phyloP scores from a whole-genome alignment of 2,888 invertebrate species.

The Lapara coniferarum region DNA sequence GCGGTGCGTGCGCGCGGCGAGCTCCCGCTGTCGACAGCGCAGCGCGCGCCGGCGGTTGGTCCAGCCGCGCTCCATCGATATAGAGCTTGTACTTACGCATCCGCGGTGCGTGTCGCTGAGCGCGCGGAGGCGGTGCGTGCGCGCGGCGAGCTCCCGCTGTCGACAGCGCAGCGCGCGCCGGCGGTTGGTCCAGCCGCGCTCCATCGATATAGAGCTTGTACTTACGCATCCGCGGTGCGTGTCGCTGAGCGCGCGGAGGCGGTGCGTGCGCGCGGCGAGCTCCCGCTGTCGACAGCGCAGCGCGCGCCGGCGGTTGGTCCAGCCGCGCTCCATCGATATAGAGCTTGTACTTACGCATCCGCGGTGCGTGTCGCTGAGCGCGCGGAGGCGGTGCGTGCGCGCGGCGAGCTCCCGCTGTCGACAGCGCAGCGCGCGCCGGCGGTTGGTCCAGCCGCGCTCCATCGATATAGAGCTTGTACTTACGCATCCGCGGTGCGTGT shows the following conservation, averaged over 20 bases:
- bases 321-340: slow-evolving; percentile 85
- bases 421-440: slow-evolving; percentile 83
- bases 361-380: slow-evolving; percentile 77
- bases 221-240: slow-evolving; percentile 78
- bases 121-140: slow-evolving; percentile 71
- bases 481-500: slow-evolving; percentile 77
- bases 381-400: slow-evolving; percentile 70
- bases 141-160: slow-evolving; percentile 81
- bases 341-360: slow-evolving; percentile 75
- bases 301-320: slow-evolving; percentile 83
- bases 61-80: slow-evolving; percentile 85
- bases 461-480: no score
- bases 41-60: slow-evolving; percentile 83
- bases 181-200: slow-evolving; percentile 84
- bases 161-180: slow-evolving; percentile 84
- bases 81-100: slow-evolving; percentile 75
- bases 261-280: slow-evolving; percentile 71
- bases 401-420: slow-evolving; percentile 83
- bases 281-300: slow-evolving; percentile 84
- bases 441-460: slow-evolving; percentile 84
- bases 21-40: slow-evolving; percentile 82
- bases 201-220: no score
- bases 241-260: slow-evolving; percentile 78
- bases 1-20: slow-evolving; percentile 73
- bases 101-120: slow-evolving; percentile 77